Conservation (phyloP, 2,113 vertebrate species). For the Oncorhynchus gorbuscha region DNA sequence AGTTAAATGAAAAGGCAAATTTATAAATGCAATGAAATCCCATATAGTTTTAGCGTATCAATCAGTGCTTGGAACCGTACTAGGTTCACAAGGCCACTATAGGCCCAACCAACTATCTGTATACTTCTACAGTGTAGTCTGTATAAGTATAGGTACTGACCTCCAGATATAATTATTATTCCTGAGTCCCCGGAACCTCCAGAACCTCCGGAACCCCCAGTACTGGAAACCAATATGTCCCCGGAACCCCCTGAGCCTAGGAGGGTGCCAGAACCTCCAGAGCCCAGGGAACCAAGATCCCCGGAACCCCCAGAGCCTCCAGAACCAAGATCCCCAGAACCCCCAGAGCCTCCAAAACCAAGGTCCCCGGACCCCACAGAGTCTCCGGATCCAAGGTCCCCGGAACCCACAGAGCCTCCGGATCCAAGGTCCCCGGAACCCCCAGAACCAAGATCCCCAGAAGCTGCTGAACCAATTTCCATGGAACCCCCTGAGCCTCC, state of each 20-base stretch:
- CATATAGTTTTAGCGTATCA: background rate
- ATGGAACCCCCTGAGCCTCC: constrained; percentile 44
- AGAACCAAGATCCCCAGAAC: constrained; percentile 6
- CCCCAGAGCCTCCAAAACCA: constrained; percentile 36
- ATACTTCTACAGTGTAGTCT: constrained; percentile 16
- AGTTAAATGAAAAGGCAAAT: constrained; percentile 63
- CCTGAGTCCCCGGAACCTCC: constrained; percentile 16
- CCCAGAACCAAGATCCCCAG: constrained; percentile 17
- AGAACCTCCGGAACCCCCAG: constrained; percentile 24
- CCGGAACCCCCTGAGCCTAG: constrained; percentile 23
- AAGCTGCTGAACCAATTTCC: constrained; percentile 41
- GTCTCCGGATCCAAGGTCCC: constrained; percentile 10
- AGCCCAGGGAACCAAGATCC: constrained; percentile 47
- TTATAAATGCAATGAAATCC: constrained; percentile 22
- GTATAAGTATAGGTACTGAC: constrained; percentile 64
- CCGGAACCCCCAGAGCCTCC: constrained; percentile 22
- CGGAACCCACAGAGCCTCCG: constrained; percentile 45
- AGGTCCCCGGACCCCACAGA: constrained; percentile 32
- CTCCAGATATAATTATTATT: constrained; percentile 68
- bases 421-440: constrained; percentile 31
- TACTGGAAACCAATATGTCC: constrained; percentile 40
- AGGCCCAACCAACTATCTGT: background rate
- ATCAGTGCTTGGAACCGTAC: background rate
- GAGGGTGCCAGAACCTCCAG: constrained; percentile 24
- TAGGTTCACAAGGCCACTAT: background rate